Evolutionary conservation across 2,888 invertebrate species (phyloP).

Genomic region (Cheilosia urbana): DNA sequence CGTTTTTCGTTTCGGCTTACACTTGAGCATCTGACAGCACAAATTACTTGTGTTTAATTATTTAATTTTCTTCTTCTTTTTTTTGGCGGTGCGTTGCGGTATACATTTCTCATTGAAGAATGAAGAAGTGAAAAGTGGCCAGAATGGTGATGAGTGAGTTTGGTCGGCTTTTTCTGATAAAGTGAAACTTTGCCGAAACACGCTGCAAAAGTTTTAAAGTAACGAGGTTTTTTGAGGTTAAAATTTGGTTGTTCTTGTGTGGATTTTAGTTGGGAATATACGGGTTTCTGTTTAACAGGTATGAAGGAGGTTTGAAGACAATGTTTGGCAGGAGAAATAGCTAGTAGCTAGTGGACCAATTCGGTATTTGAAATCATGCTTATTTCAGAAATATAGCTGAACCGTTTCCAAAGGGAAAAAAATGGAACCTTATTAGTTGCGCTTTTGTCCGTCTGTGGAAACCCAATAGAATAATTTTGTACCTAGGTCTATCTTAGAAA

Average conservation of each 20-base stretch:
- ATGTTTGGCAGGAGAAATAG: too few relatives aligned
- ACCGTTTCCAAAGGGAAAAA: too few relatives aligned
- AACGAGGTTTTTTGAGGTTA: background rate
- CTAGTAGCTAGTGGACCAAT: too few relatives aligned
- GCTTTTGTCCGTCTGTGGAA: too few relatives aligned
- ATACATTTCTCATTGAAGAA: background rate
- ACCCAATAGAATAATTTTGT: too few relatives aligned
- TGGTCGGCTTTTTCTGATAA: background rate
- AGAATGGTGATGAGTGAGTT: constrained; percentile 2
- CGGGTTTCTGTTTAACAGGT: too few relatives aligned
- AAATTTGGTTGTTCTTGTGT: background rate
- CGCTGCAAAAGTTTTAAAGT: constrained; percentile 4
- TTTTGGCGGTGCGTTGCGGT: background rate
- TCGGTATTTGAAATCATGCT: too few relatives aligned
- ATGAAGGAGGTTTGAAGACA: too few relatives aligned
- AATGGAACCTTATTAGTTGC: too few relatives aligned
- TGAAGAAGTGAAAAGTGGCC: background rate
- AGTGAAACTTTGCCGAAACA: constrained; percentile 12
- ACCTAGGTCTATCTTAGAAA: too few relatives aligned
- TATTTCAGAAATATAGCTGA: too few relatives aligned
- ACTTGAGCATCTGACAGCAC: constrained; percentile 25
- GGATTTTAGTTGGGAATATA: background rate
- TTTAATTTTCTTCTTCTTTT: background rate
- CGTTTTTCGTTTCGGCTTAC: background rate
- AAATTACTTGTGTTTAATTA: constrained; percentile 42